phyloP scores from a whole-genome alignment of 2,113 vertebrate genomes.

The Tympanuchus pallidicinctus region DNA sequence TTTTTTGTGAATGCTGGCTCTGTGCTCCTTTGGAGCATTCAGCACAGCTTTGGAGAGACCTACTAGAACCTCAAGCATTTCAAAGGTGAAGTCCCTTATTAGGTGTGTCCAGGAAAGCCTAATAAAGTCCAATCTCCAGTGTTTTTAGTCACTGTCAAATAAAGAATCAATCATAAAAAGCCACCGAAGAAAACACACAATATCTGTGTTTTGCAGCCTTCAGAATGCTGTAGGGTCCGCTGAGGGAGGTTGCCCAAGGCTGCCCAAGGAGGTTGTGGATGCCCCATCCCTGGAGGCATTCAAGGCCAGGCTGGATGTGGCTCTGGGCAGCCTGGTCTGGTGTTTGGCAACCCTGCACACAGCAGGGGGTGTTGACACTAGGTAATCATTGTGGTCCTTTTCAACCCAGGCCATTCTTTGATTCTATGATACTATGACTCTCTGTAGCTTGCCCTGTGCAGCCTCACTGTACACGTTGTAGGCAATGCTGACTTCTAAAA shows the following conservation, averaged over 20 bases:
- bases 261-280: no score
- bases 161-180: not conserved
- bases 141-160: not conserved
- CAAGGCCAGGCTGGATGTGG: no score
- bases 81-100: not conserved
- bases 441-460: not conserved
- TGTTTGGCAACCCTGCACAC: no score
- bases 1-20: not conserved
- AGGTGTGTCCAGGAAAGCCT: not conserved
- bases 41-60: not conserved
- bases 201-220: not conserved
- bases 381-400: no score
- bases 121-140: not conserved
- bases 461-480: not conserved
- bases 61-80: not conserved
- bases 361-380: no score
- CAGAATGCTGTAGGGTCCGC: not conserved
- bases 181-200: not conserved
- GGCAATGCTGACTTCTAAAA: accelerated
- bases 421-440: no score
- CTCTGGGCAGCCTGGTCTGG: no score
- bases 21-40: not conserved
- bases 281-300: no score
- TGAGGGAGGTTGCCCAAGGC: not conserved
- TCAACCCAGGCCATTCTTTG: no score